These are phyloP conservation scores for Chelonus insularis DNA, from an alignment of 1,140 invertebrate species.

Conservation along the genomic window DNA sequence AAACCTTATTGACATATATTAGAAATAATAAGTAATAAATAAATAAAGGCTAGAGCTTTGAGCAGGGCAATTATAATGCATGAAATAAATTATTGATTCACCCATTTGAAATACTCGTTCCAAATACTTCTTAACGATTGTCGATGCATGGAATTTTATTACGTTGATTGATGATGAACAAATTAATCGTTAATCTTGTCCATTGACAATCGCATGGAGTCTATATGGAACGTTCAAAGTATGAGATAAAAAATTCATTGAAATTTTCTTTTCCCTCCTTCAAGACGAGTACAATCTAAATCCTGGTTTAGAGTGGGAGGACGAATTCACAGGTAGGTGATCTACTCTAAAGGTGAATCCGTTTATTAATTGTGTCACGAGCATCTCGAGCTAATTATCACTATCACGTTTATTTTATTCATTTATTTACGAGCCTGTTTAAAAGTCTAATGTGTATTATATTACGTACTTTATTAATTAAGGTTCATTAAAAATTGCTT, in stretches of 20 bases:
- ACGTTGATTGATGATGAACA: constrained; percentile 35
- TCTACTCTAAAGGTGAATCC: constrained; percentile 52
- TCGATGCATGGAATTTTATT: constrained; percentile 4
- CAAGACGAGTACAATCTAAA: constrained; percentile 99
- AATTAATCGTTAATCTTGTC: constrained; percentile 22
- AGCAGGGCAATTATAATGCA: constrained; percentile 5
- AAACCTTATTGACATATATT: not conserved
- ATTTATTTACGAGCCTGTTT: constrained; percentile 18
- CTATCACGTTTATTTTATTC: constrained; percentile 16
- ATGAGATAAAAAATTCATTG: constrained; percentile 59
- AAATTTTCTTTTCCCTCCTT: constrained; percentile 78
- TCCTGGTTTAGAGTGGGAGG: constrained; percentile 99
- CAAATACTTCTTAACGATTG: constrained; percentile 18
- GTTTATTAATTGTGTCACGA: constrained; percentile 32
- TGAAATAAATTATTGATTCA: constrained; percentile 1
- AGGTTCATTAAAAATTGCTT: not conserved
- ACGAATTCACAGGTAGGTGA: constrained; percentile 99
- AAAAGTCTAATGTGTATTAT: constrained; percentile 11
- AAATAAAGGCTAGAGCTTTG: not conserved
- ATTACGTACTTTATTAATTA: no score
- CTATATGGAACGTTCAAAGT: constrained; percentile 39
- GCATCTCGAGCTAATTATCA: constrained; percentile 28
- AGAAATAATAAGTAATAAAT: not conserved
- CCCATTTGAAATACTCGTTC: constrained; percentile 21
- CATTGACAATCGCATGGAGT: constrained; percentile 26